These are phyloP conservation scores for Herpailurus yagouaroundi DNA, from an alignment of 2,113 vertebrate species.

Conservation along the genomic window DNA sequence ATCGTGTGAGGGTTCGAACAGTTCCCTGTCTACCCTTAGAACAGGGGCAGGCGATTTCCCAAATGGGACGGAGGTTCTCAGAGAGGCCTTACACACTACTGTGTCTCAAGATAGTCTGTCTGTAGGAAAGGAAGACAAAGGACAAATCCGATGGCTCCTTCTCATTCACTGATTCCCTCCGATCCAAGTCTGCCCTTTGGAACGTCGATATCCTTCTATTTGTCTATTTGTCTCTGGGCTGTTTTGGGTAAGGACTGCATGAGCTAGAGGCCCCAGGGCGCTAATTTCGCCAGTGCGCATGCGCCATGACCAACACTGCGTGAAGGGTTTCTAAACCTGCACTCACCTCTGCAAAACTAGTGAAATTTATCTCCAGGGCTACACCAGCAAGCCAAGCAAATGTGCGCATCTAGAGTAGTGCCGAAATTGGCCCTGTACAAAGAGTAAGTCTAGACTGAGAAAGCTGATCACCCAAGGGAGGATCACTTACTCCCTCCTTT, in stretches of 20 bases:
- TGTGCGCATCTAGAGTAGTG: rapidly evolving
- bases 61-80: background rate
- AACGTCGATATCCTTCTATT: background rate
- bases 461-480: background rate
- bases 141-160: background rate
- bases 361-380: background rate
- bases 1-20: background rate
- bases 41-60: background rate
- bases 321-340: background rate
- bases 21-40: too few relatives aligned
- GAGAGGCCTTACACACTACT: background rate
- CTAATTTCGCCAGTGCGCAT: background rate
- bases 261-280: background rate
- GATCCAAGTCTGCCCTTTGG: background rate
- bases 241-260: too few relatives aligned
- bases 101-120: background rate
- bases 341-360: background rate
- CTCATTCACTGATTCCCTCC: background rate
- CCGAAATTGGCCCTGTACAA: background rate
- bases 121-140: background rate
- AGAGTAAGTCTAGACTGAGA: background rate
- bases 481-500: background rate
- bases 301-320: background rate
- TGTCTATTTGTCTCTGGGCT: background rate
- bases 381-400: background rate